These are phyloP conservation scores for Cosmia pyralina DNA, from an alignment of 2,888 invertebrate species.

Conservation along the genomic window DNA sequence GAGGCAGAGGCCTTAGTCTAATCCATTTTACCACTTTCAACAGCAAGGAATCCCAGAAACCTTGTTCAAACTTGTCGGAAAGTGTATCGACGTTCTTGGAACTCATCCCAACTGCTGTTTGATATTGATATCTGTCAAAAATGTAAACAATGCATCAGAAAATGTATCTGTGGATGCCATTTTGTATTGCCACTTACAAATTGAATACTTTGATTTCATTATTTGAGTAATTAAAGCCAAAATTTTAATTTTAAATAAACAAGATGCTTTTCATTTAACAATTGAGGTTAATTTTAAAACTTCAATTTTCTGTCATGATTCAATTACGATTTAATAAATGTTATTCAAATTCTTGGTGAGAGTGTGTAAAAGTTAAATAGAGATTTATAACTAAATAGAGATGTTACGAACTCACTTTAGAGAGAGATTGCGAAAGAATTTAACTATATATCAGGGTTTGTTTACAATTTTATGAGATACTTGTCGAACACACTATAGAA, in stretches of 20 bases:
- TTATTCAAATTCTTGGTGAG: not conserved
- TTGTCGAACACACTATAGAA: not conserved
- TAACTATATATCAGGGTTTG: not conserved
- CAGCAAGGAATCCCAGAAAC: not conserved
- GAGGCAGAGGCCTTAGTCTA: too few relatives aligned
- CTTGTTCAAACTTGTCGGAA: not conserved
- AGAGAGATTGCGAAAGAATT: not conserved
- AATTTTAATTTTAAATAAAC: not conserved
- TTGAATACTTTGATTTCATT: too few relatives aligned
- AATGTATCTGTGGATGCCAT: not conserved
- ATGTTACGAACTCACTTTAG: not conserved
- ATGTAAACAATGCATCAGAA: too few relatives aligned
- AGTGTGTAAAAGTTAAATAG: not conserved
- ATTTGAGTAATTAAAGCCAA: not conserved
- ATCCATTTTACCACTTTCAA: not conserved
- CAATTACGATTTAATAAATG: not conserved
- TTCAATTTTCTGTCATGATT: not conserved
- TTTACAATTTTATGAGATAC: not conserved
- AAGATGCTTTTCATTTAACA: too few relatives aligned
- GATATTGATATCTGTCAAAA: too few relatives aligned
- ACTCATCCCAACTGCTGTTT: not conserved
- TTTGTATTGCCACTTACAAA: not conserved
- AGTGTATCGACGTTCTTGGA: not conserved
- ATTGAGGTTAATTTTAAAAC: not conserved
- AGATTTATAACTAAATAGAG: too few relatives aligned